These are phyloP conservation scores for Melanotaenia maccullochi DNA, from an alignment of 2,797 vertebrate genomes.

Conservation along the genomic window DNA sequence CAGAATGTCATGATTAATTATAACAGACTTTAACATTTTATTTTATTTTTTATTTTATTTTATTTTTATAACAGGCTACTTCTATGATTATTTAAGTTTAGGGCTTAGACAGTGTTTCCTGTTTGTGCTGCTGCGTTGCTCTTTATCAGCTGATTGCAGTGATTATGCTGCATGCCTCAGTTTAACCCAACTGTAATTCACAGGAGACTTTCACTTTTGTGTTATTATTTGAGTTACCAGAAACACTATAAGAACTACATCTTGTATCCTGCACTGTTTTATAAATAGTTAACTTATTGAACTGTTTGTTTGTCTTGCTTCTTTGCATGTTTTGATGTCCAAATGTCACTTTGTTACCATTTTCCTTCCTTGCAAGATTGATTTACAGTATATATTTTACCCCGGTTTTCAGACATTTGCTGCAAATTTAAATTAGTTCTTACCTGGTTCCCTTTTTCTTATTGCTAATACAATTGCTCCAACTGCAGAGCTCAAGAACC, in stretches of 20 bases:
- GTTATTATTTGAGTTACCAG: not conserved
- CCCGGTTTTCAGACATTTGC: not conserved
- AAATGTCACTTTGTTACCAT: not conserved
- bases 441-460: not conserved
- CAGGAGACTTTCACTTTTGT: slow-evolving; percentile 3
- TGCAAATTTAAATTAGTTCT: not conserved
- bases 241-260: not conserved
- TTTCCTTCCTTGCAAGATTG: not conserved
- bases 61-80: too few relatives aligned
- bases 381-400: not conserved
- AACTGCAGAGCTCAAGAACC: not conserved
- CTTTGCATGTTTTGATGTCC: too few relatives aligned
- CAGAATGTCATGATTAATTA: not conserved
- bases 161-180: slow-evolving; percentile 8
- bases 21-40: not conserved
- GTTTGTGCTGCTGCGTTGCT: not conserved
- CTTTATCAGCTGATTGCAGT: slow-evolving; percentile 27
- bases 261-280: too few relatives aligned
- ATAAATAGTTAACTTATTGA: too few relatives aligned
- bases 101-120: slow-evolving; percentile 17
- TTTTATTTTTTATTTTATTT: too few relatives aligned
- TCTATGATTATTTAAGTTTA: not conserved
- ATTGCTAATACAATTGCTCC: not conserved
- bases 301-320: too few relatives aligned
- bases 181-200: not conserved